These are phyloP conservation scores for Steatornis caripensis DNA, from an alignment of 2,113 vertebrate genomes.

Conservation along the genomic window DNA sequence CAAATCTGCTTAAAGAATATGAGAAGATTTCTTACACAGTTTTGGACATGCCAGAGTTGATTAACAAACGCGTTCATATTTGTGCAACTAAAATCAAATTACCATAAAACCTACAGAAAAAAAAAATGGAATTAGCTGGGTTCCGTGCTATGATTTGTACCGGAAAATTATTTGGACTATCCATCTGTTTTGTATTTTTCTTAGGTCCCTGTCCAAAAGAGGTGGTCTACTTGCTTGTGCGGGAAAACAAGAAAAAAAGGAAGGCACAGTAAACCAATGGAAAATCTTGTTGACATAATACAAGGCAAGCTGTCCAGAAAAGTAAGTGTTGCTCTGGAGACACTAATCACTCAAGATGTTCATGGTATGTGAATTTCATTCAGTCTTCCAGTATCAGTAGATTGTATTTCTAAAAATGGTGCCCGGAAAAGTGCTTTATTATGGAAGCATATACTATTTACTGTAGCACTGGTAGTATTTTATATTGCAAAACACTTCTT, in stretches of 20 bases:
- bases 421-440: slow-evolving; percentile 29
- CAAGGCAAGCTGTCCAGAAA: slow-evolving; percentile 50
- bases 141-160: neutral
- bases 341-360: slow-evolving; percentile 28
- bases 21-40: neutral
- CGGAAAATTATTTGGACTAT: neutral
- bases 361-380: slow-evolving; percentile 40
- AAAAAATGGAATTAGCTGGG: slow-evolving; percentile 17
- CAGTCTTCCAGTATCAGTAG: neutral
- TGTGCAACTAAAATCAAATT: slow-evolving; percentile 45
- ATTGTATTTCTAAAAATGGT: slow-evolving; percentile 47
- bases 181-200: neutral
- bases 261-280: slow-evolving; percentile 16
- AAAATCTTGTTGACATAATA: slow-evolving; percentile 34
- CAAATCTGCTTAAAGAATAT: neutral
- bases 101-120: slow-evolving; percentile 7
- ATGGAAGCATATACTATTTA: slow-evolving; percentile 42
- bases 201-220: neutral
- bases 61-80: slow-evolving; percentile 49
- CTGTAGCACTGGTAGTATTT: slow-evolving; percentile 34
- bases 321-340: slow-evolving; percentile 43
- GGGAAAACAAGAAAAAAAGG: neutral
- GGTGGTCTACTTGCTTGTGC: neutral
- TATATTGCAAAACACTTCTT: slow-evolving; percentile 25
- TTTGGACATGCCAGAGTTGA: slow-evolving; percentile 21